phyloP scores from a whole-genome alignment of 2,797 vertebrate species.

The Acanthurus leucopareius region DNA sequence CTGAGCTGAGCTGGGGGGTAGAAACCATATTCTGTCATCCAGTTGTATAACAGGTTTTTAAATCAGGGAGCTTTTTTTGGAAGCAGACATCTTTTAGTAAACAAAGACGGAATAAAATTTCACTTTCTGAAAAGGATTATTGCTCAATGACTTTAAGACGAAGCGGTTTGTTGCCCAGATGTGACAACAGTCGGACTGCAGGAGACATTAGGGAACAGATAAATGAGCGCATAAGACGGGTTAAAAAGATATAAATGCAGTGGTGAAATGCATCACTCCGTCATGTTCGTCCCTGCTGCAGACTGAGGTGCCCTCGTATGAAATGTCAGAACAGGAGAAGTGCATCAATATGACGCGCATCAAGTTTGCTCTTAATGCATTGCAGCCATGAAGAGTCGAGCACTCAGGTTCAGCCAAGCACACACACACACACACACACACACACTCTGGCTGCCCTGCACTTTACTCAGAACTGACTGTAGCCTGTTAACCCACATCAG shows the following conservation, averaged over 20 bases:
- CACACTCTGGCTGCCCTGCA: conserved; percentile 1
- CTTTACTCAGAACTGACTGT: conserved; percentile 47
- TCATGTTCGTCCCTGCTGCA: background rate
- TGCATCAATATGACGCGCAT: conserved; percentile 30
- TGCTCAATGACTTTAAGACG: background rate
- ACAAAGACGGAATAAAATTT: background rate
- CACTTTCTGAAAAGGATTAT: background rate
- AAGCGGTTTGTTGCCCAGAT: background rate
- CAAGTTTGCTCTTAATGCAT: conserved; percentile 35
- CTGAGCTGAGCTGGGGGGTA: background rate
- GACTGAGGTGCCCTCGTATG: background rate
- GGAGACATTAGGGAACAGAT: background rate
- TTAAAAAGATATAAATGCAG: background rate
- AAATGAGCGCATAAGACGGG: background rate
- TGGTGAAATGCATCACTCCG: background rate
- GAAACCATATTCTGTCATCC: background rate
- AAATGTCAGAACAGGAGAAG: conserved; percentile 44
- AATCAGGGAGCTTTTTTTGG: background rate
- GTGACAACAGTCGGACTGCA: background rate
- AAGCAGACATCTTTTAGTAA: background rate
- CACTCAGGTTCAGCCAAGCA: conserved; percentile 21
- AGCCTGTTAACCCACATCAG: conserved; percentile 58
- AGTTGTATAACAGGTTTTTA: background rate
- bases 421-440: conserved; percentile 10
- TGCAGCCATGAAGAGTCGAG: conserved; percentile 16